A percentile compares a stretch with the other conserved stretches of the same genome.
Conservation (phyloP, 2,113 vertebrate genomes). For the Arothron firmamentum region DNA sequence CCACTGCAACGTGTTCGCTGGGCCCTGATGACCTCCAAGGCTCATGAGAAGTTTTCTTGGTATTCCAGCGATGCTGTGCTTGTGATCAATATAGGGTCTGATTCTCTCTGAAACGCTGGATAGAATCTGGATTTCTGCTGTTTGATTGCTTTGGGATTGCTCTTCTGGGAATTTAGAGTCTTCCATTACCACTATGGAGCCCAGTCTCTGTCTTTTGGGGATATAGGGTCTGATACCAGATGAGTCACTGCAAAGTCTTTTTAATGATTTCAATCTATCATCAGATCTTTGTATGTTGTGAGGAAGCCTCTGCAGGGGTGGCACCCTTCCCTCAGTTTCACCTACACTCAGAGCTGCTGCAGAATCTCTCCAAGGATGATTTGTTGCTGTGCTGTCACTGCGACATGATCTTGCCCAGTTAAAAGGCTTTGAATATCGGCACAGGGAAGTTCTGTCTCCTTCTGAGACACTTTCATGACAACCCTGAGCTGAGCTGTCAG, state of each 20-base stretch:
- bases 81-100: constrained; percentile 77
- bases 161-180: constrained; percentile 9
- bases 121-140: constrained; percentile 43
- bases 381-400: not conserved
- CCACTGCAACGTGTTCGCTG: constrained; percentile 88
- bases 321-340: constrained; percentile 4
- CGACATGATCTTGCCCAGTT: not conserved
- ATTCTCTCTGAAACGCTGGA: constrained; percentile 77
- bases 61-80: constrained; percentile 66
- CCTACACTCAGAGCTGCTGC: constrained; percentile 8
- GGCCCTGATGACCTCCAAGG: constrained; percentile 79
- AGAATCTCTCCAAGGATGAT: constrained; percentile 4
- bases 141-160: constrained; percentile 24
- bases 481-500: constrained; percentile 1
- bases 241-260: constrained; percentile 43
- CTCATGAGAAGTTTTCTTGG: constrained; percentile 76
- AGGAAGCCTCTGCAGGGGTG: not conserved
- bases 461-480: constrained; percentile 8
- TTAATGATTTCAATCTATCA: constrained; percentile 17
- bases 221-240: constrained; percentile 81
- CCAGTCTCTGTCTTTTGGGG: constrained; percentile 81
- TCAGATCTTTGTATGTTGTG: constrained; percentile 5
- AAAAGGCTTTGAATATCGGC: constrained; percentile 5
- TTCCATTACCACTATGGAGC: constrained; percentile 15
- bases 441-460: not conserved